Evolutionary conservation across 1,140 invertebrate genomes (phyloP).

Genomic region (Pseudomyrmex cubaensis): DNA sequence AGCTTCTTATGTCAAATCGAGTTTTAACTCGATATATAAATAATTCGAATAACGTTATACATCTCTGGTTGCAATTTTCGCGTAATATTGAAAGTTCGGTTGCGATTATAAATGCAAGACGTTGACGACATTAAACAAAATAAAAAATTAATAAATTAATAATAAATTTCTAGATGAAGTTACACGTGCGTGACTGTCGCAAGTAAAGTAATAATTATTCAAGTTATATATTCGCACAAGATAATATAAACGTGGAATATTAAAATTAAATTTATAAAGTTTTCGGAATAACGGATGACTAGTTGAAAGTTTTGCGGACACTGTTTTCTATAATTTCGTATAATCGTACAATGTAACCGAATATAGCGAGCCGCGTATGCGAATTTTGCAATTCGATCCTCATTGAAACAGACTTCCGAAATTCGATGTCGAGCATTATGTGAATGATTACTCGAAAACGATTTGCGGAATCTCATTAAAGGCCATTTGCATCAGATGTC

Average conservation of each 20-base stretch:
- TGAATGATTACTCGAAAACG: conserved; percentile 52
- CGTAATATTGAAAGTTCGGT: conserved; percentile 3
- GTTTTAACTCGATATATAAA: not conserved
- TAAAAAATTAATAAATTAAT: conserved; percentile 28
- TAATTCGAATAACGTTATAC: not conserved
- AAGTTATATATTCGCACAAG: too few species aligned
- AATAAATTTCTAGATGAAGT: not conserved
- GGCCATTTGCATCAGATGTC: conserved; percentile 46
- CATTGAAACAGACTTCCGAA: conserved; percentile 28
- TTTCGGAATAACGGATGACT: too few species aligned
- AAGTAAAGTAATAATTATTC: too few species aligned
- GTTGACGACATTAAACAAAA: conserved; percentile 34
- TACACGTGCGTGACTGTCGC: not conserved
- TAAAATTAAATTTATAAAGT: too few species aligned
- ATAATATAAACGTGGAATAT: too few species aligned
- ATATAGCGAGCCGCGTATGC: not conserved
- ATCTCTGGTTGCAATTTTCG: conserved; percentile 30
- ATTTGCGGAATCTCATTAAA: conserved; percentile 57
- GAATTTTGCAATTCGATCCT: conserved; percentile 27
- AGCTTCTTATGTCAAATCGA: too few species aligned
- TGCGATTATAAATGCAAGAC: conserved; percentile 45
- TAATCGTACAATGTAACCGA: conserved; percentile 6
- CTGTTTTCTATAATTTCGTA: conserved; percentile 1
- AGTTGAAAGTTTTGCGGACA: conserved; percentile 6
- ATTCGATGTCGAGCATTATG: conserved; percentile 41